Evolutionary conservation across 2,797 vertebrate species (phyloP), one percentile per base, ranked within the genome.

Genomic region (Naso thynnoides): DNA sequence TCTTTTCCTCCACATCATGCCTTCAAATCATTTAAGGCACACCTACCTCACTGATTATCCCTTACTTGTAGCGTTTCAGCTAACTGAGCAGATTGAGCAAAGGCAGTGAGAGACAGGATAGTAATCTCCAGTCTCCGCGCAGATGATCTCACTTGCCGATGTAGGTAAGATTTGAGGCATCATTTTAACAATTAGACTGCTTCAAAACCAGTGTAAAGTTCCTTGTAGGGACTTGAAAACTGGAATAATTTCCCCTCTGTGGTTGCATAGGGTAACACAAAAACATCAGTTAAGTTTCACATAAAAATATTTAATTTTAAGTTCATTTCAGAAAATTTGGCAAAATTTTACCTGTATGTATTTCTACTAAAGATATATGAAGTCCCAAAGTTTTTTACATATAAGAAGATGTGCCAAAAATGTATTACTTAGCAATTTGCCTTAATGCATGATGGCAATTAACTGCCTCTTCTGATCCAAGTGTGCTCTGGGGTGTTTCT

Each of bases 201-300:
- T n/a, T n/a, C n/a, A n/a, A n/a, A n/a, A n/a, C n/a, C n/a, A n/a
- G n/a, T n/a, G n/a, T n/a, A n/a, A n/a, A n/a, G n/a, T n/a, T n/a
- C n/a, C n/a, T n/a, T n/a, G n/a, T n/a, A n/a, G n/a, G n/a, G n/a
- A n/a, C n/a, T n/a, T 42, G 23, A 48, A 3, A 44, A 13, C 36
- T 62, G 31, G 44, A 44, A 24, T 42, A 50, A 54, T 50, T 64
- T 4, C 24, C 10, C 23, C 61, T 60, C 39, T 33, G 8, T 64
- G 38, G 5, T 23, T 60, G 48, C 63, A 44, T 73, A 42, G 18
- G 8, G 6, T 2, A 47, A 39, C 41, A 14, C 14, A n/a, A n/a
- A n/a, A 23, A n/a, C 7, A 1, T 16, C 23, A 55, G 59, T 61
- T 69, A 47, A 31, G 38, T 53, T 57, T 1, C 16, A 1, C 19